phyloP scores from a whole-genome alignment of 37 sponge, comb jelly and placozoan species.

The Diacarnus erythraeanus region DNA sequence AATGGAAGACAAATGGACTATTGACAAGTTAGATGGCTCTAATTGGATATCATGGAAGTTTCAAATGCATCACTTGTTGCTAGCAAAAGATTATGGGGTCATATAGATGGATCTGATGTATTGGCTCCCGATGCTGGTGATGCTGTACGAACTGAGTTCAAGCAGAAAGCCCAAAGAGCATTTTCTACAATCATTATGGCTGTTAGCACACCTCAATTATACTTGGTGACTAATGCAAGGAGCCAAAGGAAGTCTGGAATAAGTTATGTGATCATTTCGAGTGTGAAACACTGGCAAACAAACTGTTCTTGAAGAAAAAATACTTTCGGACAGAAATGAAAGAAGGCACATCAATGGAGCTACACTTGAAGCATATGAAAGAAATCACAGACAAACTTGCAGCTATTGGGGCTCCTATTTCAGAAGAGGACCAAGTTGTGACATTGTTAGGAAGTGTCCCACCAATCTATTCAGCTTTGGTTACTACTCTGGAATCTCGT shows the following conservation, averaged over 20 bases:
- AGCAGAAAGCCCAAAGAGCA: constrained; percentile 40
- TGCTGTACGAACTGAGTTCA: constrained; percentile 5
- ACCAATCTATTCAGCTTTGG: constrained; percentile 33
- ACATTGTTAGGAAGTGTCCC: constrained; percentile 39
- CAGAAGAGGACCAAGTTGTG: constrained; percentile 50
- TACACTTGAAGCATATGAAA: constrained; percentile 59
- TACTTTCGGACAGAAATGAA: constrained; percentile 62
- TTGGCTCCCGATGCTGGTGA: constrained; percentile 31
- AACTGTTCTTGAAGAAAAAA: constrained; percentile 47
- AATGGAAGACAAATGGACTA: not conserved
- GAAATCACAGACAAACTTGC: constrained; percentile 59
- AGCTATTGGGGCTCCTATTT: constrained; percentile 41
- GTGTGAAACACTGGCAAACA: constrained; percentile 54
- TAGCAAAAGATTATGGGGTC: constrained; percentile 45
- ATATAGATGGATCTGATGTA: constrained; percentile 40
- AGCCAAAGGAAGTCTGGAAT: constrained; percentile 28
- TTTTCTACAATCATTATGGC: constrained; percentile 41
- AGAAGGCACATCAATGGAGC: constrained; percentile 42
- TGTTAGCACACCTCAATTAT: constrained; percentile 40
- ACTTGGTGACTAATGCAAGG: constrained; percentile 42
- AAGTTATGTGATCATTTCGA: constrained; percentile 39
- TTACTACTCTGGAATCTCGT: constrained; percentile 53
- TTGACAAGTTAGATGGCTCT: not conserved
- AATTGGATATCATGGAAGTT: constrained; percentile 60
- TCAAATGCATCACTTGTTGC: constrained; percentile 39